These are phyloP conservation scores for Pelodytes ibericus DNA, from an alignment of 2,797 vertebrate genomes.

Conservation along the genomic window DNA sequence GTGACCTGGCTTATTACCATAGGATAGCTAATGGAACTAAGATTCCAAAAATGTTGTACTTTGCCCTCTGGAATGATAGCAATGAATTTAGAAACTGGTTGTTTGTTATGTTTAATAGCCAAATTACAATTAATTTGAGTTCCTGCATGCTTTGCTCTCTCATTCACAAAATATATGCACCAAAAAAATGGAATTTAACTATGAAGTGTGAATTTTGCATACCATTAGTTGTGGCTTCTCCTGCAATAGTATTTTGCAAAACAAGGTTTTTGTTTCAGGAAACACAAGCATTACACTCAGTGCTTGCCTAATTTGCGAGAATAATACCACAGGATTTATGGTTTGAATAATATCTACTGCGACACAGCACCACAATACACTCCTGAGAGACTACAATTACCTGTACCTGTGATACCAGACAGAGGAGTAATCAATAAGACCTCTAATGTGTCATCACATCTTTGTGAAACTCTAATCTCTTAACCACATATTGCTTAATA, in stretches of 20 bases:
- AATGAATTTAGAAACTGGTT: no score
- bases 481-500: background rate
- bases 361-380: background rate
- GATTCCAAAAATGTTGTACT: no score
- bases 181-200: conserved; percentile 12
- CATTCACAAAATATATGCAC: conserved; percentile 9
- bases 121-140: no score
- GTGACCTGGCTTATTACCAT: no score
- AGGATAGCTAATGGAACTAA: no score
- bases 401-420: background rate
- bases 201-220: conserved; percentile 36
- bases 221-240: conserved; percentile 21
- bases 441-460: background rate
- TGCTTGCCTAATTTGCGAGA: conserved; percentile 21
- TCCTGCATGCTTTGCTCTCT: background rate
- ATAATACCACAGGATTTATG: conserved; percentile 16
- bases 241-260: conserved; percentile 19
- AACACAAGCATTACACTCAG: conserved; percentile 23
- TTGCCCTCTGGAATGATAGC: no score
- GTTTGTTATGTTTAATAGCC: no score
- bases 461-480: background rate
- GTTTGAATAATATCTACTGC: background rate
- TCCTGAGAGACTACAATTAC: background rate
- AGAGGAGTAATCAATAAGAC: background rate
- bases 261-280: conserved; percentile 17